Percentiles rank a stretch among this genome's conserved stretches.
These are phyloP conservation scores for Irena cyanogastra DNA, from an alignment of 2,113 vertebrate genomes.

Conservation along the genomic window DNA sequence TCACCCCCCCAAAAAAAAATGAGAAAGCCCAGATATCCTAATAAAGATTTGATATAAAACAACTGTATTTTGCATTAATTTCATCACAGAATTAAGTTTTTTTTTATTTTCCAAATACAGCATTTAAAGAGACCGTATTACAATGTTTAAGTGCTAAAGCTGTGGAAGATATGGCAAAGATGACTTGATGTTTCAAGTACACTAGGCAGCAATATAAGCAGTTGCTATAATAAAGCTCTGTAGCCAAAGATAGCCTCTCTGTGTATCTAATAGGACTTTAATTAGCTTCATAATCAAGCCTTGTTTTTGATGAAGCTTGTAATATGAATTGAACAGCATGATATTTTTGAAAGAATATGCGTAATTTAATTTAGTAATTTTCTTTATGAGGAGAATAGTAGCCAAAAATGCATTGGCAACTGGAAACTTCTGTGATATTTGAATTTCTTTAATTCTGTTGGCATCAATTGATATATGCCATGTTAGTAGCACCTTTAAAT, in stretches of 20 bases:
- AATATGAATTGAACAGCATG: not conserved
- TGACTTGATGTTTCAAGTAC: not conserved
- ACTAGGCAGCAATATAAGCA: not conserved
- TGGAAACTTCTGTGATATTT: not conserved
- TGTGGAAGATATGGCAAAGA: not conserved
- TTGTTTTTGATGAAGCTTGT: not conserved
- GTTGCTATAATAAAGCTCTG: not conserved
- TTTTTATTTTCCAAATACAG: not conserved
- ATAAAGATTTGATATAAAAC: not conserved
- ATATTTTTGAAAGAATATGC: not conserved
- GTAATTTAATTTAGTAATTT: not conserved
- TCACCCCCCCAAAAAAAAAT: rapidly evolving
- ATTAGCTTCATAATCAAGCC: not conserved
- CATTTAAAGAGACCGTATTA: not conserved
- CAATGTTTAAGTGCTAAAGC: not conserved
- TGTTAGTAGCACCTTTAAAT: not conserved
- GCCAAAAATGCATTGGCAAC: not conserved
- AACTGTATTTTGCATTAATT: not conserved
- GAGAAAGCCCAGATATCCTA: not conserved
- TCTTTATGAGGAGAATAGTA: not conserved
- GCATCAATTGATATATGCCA: not conserved
- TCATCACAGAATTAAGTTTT: not conserved
- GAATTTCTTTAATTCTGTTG: not conserved
- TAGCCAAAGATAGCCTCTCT: not conserved
- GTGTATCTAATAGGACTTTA: not conserved